phyloP scores from a whole-genome alignment of 2,888 invertebrate genomes.

The Meganola albula region DNA sequence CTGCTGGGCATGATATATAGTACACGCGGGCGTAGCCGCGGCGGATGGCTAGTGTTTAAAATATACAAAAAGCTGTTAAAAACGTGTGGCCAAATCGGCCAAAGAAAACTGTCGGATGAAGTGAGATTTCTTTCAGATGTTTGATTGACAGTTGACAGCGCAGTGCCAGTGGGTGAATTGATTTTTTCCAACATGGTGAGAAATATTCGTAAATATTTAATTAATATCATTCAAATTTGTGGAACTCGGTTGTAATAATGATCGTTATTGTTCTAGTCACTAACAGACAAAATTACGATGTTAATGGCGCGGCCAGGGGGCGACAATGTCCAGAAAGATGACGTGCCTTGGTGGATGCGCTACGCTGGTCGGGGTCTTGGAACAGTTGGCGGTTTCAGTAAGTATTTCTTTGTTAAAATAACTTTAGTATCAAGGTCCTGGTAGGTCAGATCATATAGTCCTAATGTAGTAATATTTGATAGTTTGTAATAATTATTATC shows the following conservation, averaged over 20 bases:
- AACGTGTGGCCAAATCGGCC: too few relatives aligned
- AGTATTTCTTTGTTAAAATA: conserved; percentile 56
- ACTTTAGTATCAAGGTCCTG: not conserved
- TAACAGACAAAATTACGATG: conserved; percentile 87
- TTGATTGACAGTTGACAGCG: conserved; percentile 59
- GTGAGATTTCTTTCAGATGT: too few relatives aligned
- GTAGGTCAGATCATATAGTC: too few relatives aligned
- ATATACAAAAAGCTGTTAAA: too few relatives aligned
- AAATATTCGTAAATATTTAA: conserved; percentile 37
- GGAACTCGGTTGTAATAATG: conserved; percentile 28
- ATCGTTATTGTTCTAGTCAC: conserved; percentile 76
- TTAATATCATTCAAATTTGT: conserved; percentile 15
- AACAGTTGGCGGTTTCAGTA: conserved; percentile 89
- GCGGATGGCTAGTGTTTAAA: too few relatives aligned
- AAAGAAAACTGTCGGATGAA: too few relatives aligned
- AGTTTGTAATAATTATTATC: too few relatives aligned
- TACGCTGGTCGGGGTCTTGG: conserved; percentile 90
- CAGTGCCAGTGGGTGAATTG: conserved; percentile 73
- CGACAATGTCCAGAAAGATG: conserved; percentile 86
- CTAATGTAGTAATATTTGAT: too few relatives aligned
- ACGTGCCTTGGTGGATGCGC: conserved; percentile 93
- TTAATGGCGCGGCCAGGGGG: conserved; percentile 89
- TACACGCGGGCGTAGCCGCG: too few relatives aligned
- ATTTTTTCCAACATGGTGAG: conserved; percentile 74
- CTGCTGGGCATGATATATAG: too few relatives aligned